phyloP scores from a whole-genome alignment of 2,888 invertebrate species.

The Eupithecia abbreviata region DNA sequence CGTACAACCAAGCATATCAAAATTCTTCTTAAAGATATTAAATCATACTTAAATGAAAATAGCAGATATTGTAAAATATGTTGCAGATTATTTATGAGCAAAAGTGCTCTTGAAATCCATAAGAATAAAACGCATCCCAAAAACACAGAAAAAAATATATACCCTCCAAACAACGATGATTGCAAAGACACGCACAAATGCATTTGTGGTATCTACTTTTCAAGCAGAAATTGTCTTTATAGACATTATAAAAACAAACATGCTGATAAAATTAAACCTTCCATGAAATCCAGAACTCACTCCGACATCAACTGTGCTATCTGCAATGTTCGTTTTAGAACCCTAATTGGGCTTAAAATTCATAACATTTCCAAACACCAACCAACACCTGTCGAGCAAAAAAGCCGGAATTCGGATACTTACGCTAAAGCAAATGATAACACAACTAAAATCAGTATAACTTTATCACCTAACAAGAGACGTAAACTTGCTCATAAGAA shows the following conservation, averaged over 20 bases:
- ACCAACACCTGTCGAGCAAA: background rate
- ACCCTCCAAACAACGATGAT: constrained; percentile 10
- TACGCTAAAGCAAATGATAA: constrained; percentile 8
- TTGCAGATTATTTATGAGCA: constrained; percentile 62
- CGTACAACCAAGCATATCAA: constrained; percentile 38
- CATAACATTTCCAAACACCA: constrained; percentile 15
- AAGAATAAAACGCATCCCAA: constrained; percentile 40
- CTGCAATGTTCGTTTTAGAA: constrained; percentile 18
- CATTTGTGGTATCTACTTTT: constrained; percentile 48
- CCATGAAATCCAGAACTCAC: constrained; percentile 1
- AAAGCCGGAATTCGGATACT: background rate
- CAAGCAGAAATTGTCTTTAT: constrained; percentile 41
- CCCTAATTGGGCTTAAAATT: constrained; percentile 2
- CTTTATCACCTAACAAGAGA: constrained; percentile 5
- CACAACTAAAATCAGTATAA: background rate
- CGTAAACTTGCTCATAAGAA: constrained; percentile 10
- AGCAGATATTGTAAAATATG: constrained; percentile 64
- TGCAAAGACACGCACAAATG: constrained; percentile 30
- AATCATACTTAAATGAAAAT: constrained; percentile 54
- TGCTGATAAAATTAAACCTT: constrained; percentile 11
- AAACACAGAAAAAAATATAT: constrained; percentile 7
- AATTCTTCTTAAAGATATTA: constrained; percentile 56
- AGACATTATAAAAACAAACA: constrained; percentile 52
- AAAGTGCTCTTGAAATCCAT: constrained; percentile 48
- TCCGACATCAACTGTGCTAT: constrained; percentile 16